A percentile compares a stretch with the other conserved stretches of the same genome.
Conservation (phyloP, 2,113 vertebrate species). For the Mormoops blainvillei region DNA sequence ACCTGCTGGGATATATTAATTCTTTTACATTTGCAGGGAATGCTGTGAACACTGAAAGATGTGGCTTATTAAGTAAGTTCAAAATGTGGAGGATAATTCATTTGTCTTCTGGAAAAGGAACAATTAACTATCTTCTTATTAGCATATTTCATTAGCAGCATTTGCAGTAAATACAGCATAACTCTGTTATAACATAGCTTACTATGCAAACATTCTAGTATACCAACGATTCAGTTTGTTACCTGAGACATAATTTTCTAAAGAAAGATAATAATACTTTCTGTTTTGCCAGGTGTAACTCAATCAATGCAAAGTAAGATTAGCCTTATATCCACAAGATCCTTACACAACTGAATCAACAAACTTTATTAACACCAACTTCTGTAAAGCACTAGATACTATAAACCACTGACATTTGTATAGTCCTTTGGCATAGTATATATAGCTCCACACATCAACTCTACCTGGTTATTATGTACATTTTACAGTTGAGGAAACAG, state of each 20-base stretch:
- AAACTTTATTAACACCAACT: not conserved
- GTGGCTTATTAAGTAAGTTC: slow-evolving; percentile 6
- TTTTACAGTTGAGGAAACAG: not conserved
- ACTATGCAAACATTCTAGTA: not conserved
- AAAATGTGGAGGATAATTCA: not conserved
- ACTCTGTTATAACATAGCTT: not conserved
- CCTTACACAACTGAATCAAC: not conserved
- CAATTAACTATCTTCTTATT: slow-evolving; percentile 15
- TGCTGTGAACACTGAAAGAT: not conserved
- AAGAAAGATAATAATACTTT: too few species aligned
- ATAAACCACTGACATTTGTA: not conserved
- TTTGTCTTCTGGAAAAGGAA: slow-evolving; percentile 37
- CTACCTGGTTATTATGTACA: not conserved
- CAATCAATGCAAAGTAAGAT: slow-evolving; percentile 11
- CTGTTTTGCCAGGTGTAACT: not conserved
- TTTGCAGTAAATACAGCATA: not conserved
- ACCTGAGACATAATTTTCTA: not conserved
- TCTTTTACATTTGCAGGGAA: slow-evolving; percentile 17
- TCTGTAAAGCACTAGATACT: not conserved
- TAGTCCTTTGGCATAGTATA: not conserved
- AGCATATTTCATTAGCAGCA: slow-evolving; percentile 15
- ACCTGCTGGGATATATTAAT: not conserved
- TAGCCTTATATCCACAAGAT: slow-evolving; percentile 16
- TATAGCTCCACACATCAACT: not conserved
- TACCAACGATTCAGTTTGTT: slow-evolving; percentile 27